A percentile compares a stretch with the other conserved stretches of the same genome.
phyloP scores from a whole-genome alignment of 2,888 invertebrate genomes.

The Eupithecia centaureata region DNA sequence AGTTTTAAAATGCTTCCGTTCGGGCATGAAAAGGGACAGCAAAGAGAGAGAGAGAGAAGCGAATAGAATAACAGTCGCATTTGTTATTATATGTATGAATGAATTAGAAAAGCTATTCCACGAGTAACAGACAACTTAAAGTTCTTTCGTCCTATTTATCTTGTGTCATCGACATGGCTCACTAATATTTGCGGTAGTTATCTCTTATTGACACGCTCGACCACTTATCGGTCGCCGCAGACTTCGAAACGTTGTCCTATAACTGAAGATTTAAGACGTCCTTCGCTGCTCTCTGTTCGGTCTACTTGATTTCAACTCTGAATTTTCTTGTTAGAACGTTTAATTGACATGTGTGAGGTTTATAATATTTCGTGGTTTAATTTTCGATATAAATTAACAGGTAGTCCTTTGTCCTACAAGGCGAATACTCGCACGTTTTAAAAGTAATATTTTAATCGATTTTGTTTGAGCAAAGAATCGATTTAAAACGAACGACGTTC shows the following conservation, averaged over 20 bases:
- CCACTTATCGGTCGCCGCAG: conserved; percentile 74
- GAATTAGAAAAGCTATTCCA: conserved; percentile 1
- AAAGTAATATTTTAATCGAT: too few species aligned
- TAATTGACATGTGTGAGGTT: conserved; percentile 33
- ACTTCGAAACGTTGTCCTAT: conserved; percentile 54
- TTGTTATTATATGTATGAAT: too few species aligned
- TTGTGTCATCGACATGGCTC: conserved; percentile 70
- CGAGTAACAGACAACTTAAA: not conserved
- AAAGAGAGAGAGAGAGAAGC: not conserved
- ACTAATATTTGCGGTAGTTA: conserved; percentile 73
- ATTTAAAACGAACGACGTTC: too few species aligned
- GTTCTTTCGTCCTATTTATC: conserved; percentile 53
- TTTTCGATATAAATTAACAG: too few species aligned
- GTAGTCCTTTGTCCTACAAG: too few species aligned
- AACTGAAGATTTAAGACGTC: conserved; percentile 30
- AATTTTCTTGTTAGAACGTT: conserved; percentile 27
- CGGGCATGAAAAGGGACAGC: not conserved
- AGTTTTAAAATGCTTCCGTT: not conserved
- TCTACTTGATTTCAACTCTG: conserved; percentile 27
- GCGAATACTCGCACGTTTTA: too few species aligned
- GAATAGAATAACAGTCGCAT: not conserved
- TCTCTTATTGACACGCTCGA: conserved; percentile 77
- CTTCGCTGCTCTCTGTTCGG: conserved; percentile 28
- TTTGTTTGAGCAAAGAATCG: too few species aligned
- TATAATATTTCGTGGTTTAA: too few species aligned